Base-by-base conservation (phyloP, 2,113 vertebrate genomes). In the Gnathonemus echidnorhynchus region DNA sequence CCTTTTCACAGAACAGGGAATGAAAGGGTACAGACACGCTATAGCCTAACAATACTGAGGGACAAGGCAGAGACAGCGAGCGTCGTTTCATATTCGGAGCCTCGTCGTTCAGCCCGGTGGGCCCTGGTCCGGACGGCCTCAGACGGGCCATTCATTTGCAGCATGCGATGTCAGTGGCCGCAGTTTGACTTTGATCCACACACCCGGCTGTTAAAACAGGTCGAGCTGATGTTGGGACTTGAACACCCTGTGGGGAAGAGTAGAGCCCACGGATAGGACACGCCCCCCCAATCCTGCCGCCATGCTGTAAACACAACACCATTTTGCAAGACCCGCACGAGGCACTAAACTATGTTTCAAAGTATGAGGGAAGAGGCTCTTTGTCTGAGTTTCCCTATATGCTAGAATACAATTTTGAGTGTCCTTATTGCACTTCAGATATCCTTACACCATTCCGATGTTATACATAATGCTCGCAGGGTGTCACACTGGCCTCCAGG, bases 31-130 rank as follows among this genome's bases (percentile, higher is more conserved):
- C 10, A 31, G 62, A 70, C n/a, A 11, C 62, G 10, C 8, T 27
- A 31, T 66, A 27, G n/a, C n/a, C 62, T 66, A 66, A 86, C 56
- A 5, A 45, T 15, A 24, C 89, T 62, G 50, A 92, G 91, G 92
- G 91, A 92, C 92, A 84, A 27, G 89, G 93, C 93, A 92, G 91
- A 93, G 91, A 92, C 94, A 93, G 94, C 95, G 74, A 42, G 27
- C 19, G 94, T 95, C 95, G 94, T 94, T 94, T 53, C 94, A 93
- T 94, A 95, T 95, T 95, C 95, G 95, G 95, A 95, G 93, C 94
- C 94, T 86, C n/a, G 93, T 93, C 89, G 90, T 91, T 93, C 91
- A 94, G 93, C 95, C 94, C 94, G 52, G 8, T 90, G 94, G 94
- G 93, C 92, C 94, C 91, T 93, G 94, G 94, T 95, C 94, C 95